Conservation (phyloP, 1,140 invertebrate species). For the Mesaphorura yosii region DNA sequence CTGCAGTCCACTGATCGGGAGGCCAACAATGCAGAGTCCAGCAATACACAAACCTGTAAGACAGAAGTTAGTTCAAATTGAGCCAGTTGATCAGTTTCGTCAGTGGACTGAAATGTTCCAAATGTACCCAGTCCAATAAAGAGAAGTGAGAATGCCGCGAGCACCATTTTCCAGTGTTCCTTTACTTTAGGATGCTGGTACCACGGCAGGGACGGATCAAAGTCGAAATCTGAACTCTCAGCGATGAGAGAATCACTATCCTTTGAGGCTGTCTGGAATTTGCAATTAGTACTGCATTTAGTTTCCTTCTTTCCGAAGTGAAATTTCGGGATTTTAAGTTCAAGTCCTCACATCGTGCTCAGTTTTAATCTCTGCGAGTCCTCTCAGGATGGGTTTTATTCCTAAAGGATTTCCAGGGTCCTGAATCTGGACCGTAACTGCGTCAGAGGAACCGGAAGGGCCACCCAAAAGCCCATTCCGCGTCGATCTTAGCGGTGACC, state of each 20-base stretch:
- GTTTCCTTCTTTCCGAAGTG: too few relatives aligned
- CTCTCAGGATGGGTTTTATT: conserved; percentile 27
- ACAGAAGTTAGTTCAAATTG: conserved; percentile 22
- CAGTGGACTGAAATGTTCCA: background rate
- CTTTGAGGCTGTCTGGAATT: conserved; percentile 56
- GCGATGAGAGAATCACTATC: conserved; percentile 64
- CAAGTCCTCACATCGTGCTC: conserved; percentile 33
- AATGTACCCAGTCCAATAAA: conserved; percentile 56
- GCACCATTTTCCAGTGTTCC: conserved; percentile 73
- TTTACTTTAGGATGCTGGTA: conserved; percentile 68
- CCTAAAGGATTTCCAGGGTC: conserved; percentile 19
- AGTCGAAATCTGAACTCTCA: conserved; percentile 44
- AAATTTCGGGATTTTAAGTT: background rate
- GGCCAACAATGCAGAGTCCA: conserved; percentile 53
- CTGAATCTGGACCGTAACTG: conserved; percentile 25
- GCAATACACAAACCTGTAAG: conserved; percentile 47
- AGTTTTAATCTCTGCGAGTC: conserved; percentile 21
- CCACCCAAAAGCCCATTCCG: too few relatives aligned
- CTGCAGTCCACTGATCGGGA: conserved; percentile 55
- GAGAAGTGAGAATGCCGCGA: conserved; percentile 60
- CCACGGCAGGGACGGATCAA: conserved; percentile 46
- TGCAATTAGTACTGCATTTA: too few relatives aligned
- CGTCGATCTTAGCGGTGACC: too few relatives aligned
- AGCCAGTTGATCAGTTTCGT: conserved; percentile 6
- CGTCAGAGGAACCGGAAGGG: conserved; percentile 21